Evolutionary conservation across 2,888 invertebrate species (phyloP).

Genomic region (Pristionchus entomophagus): DNA sequence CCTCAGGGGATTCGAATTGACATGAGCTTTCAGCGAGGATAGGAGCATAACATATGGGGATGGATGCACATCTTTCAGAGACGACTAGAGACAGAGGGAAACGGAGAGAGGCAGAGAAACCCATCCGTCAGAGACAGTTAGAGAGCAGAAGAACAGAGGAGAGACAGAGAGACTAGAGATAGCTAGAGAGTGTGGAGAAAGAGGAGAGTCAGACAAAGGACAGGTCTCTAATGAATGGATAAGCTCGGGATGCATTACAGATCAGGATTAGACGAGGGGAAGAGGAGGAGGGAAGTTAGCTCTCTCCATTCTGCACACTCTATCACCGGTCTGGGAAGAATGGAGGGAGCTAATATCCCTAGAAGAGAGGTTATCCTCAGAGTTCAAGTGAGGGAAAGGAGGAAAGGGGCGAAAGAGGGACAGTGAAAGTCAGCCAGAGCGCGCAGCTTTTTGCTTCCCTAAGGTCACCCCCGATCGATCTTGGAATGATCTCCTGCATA

Average conservation of each 20-base stretch:
- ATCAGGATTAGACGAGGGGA: not conserved
- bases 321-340: no score
- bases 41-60: conserved; percentile 23
- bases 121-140: not conserved
- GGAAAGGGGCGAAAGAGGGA: not conserved
- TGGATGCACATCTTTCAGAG: not conserved
- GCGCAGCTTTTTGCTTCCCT: no score
- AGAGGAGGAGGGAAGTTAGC: no score
- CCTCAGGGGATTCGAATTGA: not conserved
- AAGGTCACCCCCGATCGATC: conserved; percentile 17
- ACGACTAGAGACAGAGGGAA: not conserved
- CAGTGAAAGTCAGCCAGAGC: not conserved
- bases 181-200: not conserved
- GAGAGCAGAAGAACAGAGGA: not conserved
- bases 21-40: not conserved
- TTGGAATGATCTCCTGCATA: no score
- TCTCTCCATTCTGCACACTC: no score
- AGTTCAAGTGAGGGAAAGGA: not conserved
- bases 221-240: conserved; percentile 9
- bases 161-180: not conserved
- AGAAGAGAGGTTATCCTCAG: not conserved
- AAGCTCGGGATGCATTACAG: conserved; percentile 10
- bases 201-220: not conserved
- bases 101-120: not conserved
- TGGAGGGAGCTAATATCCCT: not conserved